phyloP scores from a whole-genome alignment of 1,140 invertebrate genomes.

The Zaprionus africanus region DNA sequence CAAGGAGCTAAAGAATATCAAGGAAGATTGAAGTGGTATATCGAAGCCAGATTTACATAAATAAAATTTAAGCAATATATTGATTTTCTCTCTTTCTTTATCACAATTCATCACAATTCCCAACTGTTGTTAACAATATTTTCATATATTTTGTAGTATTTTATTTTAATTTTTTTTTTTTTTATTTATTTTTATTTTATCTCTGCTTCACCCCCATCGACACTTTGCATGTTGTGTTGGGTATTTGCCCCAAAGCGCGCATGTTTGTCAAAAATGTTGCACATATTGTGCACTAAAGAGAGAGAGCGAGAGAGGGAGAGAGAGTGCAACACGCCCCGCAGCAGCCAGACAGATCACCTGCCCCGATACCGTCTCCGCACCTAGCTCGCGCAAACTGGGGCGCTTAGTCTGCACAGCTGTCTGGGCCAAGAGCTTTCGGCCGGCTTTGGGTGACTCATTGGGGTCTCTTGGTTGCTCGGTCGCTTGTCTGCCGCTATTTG shows the following conservation, averaged over 20 bases:
- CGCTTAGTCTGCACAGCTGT: constrained; percentile 73
- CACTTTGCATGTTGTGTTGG: constrained; percentile 62
- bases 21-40: not conserved
- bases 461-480: constrained; percentile 55
- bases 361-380: constrained; percentile 9
- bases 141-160: constrained; percentile 13
- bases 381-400: constrained; percentile 39
- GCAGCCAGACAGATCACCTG: constrained; percentile 65
- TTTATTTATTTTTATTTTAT: too few species aligned
- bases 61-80: not conserved
- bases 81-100: not conserved
- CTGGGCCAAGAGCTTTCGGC: constrained; percentile 61
- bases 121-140: constrained; percentile 5
- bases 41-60: not conserved
- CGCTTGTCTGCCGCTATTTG: constrained; percentile 72
- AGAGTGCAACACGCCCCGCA: constrained; percentile 61
- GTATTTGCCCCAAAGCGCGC: constrained; percentile 65
- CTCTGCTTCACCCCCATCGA: constrained; percentile 15
- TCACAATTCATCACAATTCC: too few species aligned
- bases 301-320: not conserved
- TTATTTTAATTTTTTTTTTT: too few species aligned
- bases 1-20: not conserved
- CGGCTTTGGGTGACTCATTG: constrained; percentile 68
- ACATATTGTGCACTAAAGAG: constrained; percentile 17
- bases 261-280: constrained; percentile 60